Base-by-base conservation (phyloP, 2,113 vertebrate species). In the Rissa tridactyla region DNA sequence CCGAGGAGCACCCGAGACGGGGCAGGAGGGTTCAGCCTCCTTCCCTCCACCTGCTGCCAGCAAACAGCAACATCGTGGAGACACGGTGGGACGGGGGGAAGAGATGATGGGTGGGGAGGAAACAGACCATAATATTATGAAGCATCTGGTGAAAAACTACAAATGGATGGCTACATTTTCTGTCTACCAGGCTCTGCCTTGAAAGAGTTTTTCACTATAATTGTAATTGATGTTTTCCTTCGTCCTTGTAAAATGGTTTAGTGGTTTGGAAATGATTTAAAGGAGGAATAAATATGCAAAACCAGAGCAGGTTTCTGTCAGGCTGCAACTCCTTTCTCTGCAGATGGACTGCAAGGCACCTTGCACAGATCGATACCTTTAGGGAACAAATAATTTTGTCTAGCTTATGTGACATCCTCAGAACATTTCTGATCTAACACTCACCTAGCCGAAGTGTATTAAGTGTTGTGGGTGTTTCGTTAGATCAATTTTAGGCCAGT, bases 241-340 rank as follows among this genome's bases (percentile, higher is more conserved):
- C n/a, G 46, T 88, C 96, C 93, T 94, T 96, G 96, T 96, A 40
- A 97, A 96, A 97, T 97, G 96, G 81, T 92, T 97, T 97, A 94
- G 95, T 92, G 96, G 92, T 62, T 94, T 66, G 97, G 96, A 95
- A 94, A 96, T 94, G 93, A 96, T 96, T 97, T 95, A 94, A 90
- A 79, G 90, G 90, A 91, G 93, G 88, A 96, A 96, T 90, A 92
- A 96, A 95, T 91, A 92, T 73, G 84, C 86, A 96, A 96, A 97
- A 72, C 12, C 60, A 20, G 27, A 65, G n/a, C 68, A 61, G 89
- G 95, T 90, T 88, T 86, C 92, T 65, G 84, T 79, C 71, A 82
- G 96, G 75, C 88, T 89, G 85, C 90, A 70, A 73, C 66, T 96
- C 85, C 87, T 34, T 22, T 54, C 72, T 36, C 68, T 51, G 82